Conservation (phyloP, 1,140 invertebrate species). For the Cotesia vestalis region DNA sequence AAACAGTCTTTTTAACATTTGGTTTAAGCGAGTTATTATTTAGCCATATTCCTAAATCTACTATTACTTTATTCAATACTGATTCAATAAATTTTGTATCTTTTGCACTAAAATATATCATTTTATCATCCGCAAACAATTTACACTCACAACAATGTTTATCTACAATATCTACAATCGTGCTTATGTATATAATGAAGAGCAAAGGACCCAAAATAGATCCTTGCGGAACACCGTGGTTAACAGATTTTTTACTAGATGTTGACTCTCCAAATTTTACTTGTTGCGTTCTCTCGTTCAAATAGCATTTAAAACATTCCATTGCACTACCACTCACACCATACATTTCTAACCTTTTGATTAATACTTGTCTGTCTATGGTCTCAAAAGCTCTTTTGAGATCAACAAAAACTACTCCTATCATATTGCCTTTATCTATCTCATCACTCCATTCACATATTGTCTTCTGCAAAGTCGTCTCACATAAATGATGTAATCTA, state of each 20-base stretch:
- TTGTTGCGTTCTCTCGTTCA: constrained; percentile 26
- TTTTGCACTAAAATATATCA: constrained; percentile 35
- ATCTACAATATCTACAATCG: not conserved
- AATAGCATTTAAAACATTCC: constrained; percentile 33
- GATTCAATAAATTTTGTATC: constrained; percentile 12
- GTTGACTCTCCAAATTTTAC: no score
- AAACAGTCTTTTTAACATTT: no score
- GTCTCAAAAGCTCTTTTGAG: constrained; percentile 40
- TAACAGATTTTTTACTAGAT: not conserved
- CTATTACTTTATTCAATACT: not conserved
- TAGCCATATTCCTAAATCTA: no score
- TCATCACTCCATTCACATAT: constrained; percentile 13
- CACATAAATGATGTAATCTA: constrained; percentile 31
- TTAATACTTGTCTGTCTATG: constrained; percentile 28
- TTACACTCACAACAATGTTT: constrained; percentile 23
- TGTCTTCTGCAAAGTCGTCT: constrained; percentile 24
- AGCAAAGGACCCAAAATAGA: constrained; percentile 33
- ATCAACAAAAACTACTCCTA: constrained; percentile 32
- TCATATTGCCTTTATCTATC: constrained; percentile 19
- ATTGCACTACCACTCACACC: constrained; percentile 26
- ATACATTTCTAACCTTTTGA: constrained; percentile 30
- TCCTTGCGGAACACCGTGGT: constrained; percentile 36
- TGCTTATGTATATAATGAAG: constrained; percentile 38
- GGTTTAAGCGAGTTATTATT: no score
- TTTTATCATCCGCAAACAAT: constrained; percentile 40